Evolutionary conservation across 2,797 vertebrate species (phyloP), one percentile per base, ranked within the genome.

Genomic region (Loriculus beryllinus): DNA sequence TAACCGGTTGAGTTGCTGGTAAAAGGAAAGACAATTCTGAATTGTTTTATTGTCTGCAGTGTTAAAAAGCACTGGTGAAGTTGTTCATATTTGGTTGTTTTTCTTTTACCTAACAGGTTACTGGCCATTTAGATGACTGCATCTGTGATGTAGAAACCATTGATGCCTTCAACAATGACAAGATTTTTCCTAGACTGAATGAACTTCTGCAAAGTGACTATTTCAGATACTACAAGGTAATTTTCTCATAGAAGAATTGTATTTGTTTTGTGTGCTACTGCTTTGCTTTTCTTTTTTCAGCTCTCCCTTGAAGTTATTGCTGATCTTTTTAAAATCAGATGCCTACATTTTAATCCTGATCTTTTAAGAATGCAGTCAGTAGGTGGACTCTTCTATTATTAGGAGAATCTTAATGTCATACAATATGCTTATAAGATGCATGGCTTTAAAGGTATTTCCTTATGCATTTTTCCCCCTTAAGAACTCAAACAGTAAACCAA

Each of bases 141-240:
- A 96, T 98, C 23, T 99, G 99, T 92, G 99, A 99, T 54, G 98
- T 99, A n/a, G 99, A 99, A 97, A 99, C 98, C 54, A 98, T 99
- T 2, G 98, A 99, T 83, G 69, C 60, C 72, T 99, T 99, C 96
- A 99, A 99, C 98, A 99, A 99, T 94, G 74, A 98, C 88, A 97
- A 95, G 68, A 97, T 99, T 52, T 99, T 99, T 80, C 98, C 98
- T 60, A 98, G 98, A 90, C 97, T 99, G 47, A 98, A 99, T 65
- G 91, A 97, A 52, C 98, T 99, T 14, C 98, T 99, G 51, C 95
- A 98, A 94, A 98, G 98, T 0, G 98, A 99, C 94, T 99, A 99
- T 82, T 99, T 99, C 91, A 98, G 98, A 96, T 99, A 99, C 95
- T 99, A 99, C 93, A 98, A 99, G 98, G 99, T 99, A 96, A 82